These are phyloP conservation scores for Lipotes vexillifer DNA, from an alignment of 2,113 vertebrate genomes.

Conservation along the genomic window DNA sequence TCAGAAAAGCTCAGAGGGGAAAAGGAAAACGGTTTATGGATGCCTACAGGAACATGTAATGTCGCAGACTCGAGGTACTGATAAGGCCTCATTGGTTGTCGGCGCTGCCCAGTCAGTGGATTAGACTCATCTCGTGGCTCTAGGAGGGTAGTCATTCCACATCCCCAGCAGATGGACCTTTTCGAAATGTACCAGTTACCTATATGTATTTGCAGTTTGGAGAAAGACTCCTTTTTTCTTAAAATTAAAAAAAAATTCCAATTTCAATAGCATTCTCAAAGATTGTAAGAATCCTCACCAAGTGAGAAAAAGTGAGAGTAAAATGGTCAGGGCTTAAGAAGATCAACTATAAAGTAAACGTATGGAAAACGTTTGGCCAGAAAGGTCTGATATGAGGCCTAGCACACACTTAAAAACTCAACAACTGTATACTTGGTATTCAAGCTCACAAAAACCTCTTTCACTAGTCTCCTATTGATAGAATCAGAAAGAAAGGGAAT, in stretches of 20 bases:
- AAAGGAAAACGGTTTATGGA: not conserved
- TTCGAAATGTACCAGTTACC: not conserved
- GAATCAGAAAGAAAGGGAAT: not conserved
- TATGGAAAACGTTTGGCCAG: not conserved
- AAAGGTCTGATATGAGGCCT: not conserved
- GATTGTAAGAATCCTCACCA: not conserved
- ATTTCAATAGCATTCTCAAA: constrained; percentile 21
- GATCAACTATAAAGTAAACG: not conserved
- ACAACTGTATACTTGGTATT: not conserved
- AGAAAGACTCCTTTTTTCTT: not conserved
- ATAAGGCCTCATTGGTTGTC: not conserved
- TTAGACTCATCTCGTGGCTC: not conserved
- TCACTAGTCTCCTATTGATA: not conserved
- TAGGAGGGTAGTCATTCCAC: not conserved
- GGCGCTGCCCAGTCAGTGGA: not conserved
- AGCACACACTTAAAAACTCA: not conserved
- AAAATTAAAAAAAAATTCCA: constrained; percentile 11
- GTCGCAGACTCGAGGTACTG: not conserved
- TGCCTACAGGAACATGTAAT: not conserved
- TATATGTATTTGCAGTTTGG: not conserved
- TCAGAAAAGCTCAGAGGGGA: not conserved
- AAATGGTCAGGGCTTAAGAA: not conserved
- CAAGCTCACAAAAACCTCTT: not conserved
- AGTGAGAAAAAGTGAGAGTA: not conserved
- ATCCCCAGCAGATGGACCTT: not conserved